Evolutionary conservation across 2,797 vertebrate species (phyloP), one percentile per base, ranked within the genome.

Genomic region (Paguma larvata): DNA sequence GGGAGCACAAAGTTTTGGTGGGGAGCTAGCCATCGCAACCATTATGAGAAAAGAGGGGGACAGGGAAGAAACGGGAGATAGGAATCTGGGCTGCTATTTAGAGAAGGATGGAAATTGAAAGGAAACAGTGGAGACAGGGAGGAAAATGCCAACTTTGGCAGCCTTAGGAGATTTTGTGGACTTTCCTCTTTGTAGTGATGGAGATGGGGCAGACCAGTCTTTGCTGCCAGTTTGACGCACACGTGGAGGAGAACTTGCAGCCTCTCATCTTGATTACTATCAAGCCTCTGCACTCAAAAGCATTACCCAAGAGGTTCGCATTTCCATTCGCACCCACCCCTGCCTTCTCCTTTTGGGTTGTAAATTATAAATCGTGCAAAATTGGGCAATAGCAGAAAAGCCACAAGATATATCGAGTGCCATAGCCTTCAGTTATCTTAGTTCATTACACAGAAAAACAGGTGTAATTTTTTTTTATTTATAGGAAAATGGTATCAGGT

Each of bases 391-490:
- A 95, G 93, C 53, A 91, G 96, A 95, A 97, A 97, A 97, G 67
- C 23, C 30, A 96, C 73, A 96, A 97, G 89, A 97, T 97, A 82
- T 77, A 97, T 90, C 0, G 2, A 89, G 53, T 92, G 97, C 72
- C 87, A 59, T 10, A 92, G 84, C 79, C 70, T 98, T 83, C 85
- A 67, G 79, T 98, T 98, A 97, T 89, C 95, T 97, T 95, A 94
- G 77, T 88, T 97, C 89, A 85, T 97, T 93, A 97, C 94, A 95
- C 53, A 95, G 82, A 97, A 98, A 97, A 97, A 96, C 75, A 96
- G 59, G 84, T 79, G 80, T 34, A 62, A 51, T 89, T 78, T 89
- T 89, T 89, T 73, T 97, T 97, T 95, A 92, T 83, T 84, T 91
- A 70, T 77, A 88, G 90, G 92, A 97, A 97, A 97, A 96, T 63